phyloP scores from a whole-genome alignment of 92 coral and sea anemone species.

The Phenganax stokvisi region DNA sequence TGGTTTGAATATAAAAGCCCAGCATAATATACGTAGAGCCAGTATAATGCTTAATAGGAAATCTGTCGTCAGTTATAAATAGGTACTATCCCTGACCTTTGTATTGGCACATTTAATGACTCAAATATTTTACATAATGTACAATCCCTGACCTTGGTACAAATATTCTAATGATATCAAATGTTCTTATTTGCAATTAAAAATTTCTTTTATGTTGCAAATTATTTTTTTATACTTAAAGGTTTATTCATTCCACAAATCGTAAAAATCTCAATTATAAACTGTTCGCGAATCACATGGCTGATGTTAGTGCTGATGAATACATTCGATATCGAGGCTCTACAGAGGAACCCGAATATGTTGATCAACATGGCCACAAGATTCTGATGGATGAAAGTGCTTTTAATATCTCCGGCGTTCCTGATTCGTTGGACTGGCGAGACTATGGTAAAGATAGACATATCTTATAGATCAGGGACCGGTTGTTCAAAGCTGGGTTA shows the following conservation, averaged over 20 bases:
- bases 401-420: conserved; percentile 71
- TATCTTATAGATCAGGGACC: no score
- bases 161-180: no score
- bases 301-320: conserved; percentile 73
- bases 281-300: conserved; percentile 85
- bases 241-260: conserved; percentile 88
- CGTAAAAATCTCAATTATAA: conserved; percentile 76
- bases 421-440: conserved; percentile 93
- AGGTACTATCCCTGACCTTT: no score
- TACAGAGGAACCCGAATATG: conserved; percentile 19
- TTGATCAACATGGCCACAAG: conserved; percentile 53
- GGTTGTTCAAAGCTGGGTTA: no score
- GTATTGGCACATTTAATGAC: no score
- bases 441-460: conserved; percentile 60
- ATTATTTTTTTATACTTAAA: conserved; percentile 10
- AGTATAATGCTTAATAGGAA: no score
- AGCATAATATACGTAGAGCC: no score
- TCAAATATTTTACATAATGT: no score
- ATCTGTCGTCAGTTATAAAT: no score
- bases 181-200: no score
- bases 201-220: not conserved
- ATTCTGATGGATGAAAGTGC: conserved; percentile 63
- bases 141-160: no score
- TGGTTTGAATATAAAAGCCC: no score
- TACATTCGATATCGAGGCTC: conserved; percentile 72